A percentile compares a stretch with the other conserved stretches of the same genome.
phyloP scores from a whole-genome alignment of 2,888 invertebrate species.

The Himalopsyche japonica region DNA sequence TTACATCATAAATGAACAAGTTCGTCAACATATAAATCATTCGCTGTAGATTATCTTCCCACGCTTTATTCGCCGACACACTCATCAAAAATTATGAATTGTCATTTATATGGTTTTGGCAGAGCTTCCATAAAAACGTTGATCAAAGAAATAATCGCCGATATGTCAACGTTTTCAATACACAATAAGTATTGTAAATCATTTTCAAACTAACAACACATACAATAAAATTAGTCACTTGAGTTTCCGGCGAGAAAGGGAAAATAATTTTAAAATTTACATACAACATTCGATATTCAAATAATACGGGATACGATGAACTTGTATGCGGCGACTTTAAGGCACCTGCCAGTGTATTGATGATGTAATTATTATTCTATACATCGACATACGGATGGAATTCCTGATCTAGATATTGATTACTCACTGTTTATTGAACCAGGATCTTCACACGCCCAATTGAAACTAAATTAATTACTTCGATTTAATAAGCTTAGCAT shows the following conservation, averaged over 20 bases:
- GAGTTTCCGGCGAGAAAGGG: not conserved
- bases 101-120: not conserved
- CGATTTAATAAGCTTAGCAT: not conserved
- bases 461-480: not conserved
- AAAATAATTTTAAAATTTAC: not conserved
- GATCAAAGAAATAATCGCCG: not conserved
- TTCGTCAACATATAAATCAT: too few species aligned
- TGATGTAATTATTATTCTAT: slow-evolving; percentile 31
- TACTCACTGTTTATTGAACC: slow-evolving; percentile 33
- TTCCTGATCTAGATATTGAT: slow-evolving; percentile 34
- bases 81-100: too few species aligned
- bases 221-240: not conserved
- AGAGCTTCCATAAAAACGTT: not conserved
- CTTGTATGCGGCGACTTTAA: not conserved
- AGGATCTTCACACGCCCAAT: slow-evolving; percentile 26
- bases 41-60: too few species aligned
- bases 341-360: slow-evolving; percentile 30
- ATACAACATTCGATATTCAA: not conserved
- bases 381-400: slow-evolving; percentile 23
- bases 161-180: not conserved
- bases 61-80: too few species aligned
- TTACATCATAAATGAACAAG: too few species aligned
- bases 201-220: not conserved
- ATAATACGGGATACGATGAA: not conserved
- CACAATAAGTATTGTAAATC: not conserved